A percentile compares a stretch with the other conserved stretches of the same genome.
Conservation (phyloP, 2,888 invertebrate species). For the Phyto melanocephala region DNA sequence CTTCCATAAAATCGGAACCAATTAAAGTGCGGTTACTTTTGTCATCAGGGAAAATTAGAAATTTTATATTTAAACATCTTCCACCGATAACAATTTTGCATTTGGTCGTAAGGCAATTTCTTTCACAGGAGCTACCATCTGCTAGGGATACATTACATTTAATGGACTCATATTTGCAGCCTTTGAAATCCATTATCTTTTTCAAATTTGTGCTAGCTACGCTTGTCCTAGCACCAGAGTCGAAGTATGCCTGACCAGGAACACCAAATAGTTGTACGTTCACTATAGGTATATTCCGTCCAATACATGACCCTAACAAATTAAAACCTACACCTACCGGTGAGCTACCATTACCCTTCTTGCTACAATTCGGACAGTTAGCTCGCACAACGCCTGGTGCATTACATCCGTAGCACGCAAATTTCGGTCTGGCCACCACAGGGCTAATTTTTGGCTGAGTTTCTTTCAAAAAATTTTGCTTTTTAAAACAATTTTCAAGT, state of each 20-base stretch:
- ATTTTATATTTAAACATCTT: no score
- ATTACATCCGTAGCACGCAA: constrained; percentile 52
- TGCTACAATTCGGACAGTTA: constrained; percentile 46
- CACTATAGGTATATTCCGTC: constrained; percentile 28
- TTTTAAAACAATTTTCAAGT: constrained; percentile 28
- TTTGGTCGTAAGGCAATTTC: no score
- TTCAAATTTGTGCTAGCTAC: constrained; percentile 59
- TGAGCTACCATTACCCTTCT: background rate
- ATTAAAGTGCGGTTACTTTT: no score
- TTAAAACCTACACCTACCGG: constrained; percentile 33
- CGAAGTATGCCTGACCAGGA: constrained; percentile 57
- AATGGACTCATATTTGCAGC: constrained; percentile 27
- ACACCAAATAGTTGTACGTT: constrained; percentile 55
- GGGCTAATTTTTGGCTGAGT: background rate
- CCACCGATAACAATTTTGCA: no score
- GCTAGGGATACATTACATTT: constrained; percentile 4
- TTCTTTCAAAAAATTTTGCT: background rate
- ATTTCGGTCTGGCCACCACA: constrained; percentile 23
- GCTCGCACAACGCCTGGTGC: constrained; percentile 39
- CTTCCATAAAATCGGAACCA: constrained; percentile 57
- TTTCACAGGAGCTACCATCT: no score
- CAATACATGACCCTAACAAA: constrained; percentile 12
- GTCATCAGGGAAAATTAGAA: no score
- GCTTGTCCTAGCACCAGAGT: constrained; percentile 61
- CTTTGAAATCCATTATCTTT: constrained; percentile 45